Evolutionary conservation across 2,113 vertebrate species (phyloP), one percentile per base, ranked within the genome.

Genomic region (Cochlearius cochlearius): DNA sequence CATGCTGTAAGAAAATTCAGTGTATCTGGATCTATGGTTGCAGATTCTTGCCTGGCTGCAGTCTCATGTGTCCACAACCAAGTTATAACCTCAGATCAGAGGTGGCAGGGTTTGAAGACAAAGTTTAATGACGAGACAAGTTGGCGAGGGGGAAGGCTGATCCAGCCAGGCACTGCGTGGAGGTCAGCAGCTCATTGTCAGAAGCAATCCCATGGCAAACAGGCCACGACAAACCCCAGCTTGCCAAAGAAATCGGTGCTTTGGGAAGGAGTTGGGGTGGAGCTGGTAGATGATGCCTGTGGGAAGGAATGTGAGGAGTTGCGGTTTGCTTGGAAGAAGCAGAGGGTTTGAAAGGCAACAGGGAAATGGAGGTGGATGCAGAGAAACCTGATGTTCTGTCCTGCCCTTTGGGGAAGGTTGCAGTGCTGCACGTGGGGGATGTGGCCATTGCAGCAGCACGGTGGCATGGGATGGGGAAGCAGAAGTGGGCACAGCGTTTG

Each of bases 81-180:
- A 50, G 25, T 56, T 88, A 52, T 13, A 67, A 41, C 41, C 30
- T 77, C 59, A 38, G 27, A 72, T 32, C n/a, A 38, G 41, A 86
- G 22, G 14, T 0, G 0, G 20, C 34, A 59, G 55, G 10, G 53
- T 62, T 58, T 83, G 66, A 83, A 86, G 62, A 32, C 12, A 36
- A 63, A 77, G 11, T 34, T 41, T 55, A 74, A 43, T 36, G 27
- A 43, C 34, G 26, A 53, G 45, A 21, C 8, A 69, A 17, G 21
- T 17, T 69, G 60, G 23, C 0, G 1, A 85, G 34, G 11, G 10
- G 16, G 20, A 68, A 85, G 12, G 23, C 7, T 72, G 52, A 67
- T 60, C 30, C 53, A 63, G 12, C 15, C 2, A 0, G 18, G 16
- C 30, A 20, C 21, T 16, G 10, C 2, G 0, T 36, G 29, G 34